Percentiles rank a stretch among this genome's conserved stretches.
These are phyloP conservation scores for Danaus chrysippus DNA, from an alignment of 2,888 invertebrate genomes.

Conservation along the genomic window DNA sequence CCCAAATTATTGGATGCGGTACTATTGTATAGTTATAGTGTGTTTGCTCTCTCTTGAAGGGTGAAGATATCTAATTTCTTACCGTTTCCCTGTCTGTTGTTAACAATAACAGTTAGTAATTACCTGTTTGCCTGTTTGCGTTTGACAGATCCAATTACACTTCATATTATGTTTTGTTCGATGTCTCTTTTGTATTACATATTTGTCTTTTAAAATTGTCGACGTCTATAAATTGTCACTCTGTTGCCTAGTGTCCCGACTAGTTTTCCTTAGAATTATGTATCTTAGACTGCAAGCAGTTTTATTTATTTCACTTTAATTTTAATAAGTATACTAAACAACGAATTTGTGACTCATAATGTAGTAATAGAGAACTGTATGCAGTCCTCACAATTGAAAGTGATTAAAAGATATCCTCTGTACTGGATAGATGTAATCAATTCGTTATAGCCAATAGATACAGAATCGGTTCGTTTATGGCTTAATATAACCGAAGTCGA, in stretches of 20 bases:
- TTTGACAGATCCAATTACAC: conserved; percentile 75
- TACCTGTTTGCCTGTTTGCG: conserved; percentile 72
- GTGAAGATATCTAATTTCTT: conserved; percentile 52
- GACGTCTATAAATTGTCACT: too few species aligned
- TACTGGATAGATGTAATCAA: neutral
- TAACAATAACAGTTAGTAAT: conserved; percentile 66
- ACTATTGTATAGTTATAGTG: conserved; percentile 9
- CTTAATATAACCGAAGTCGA: conserved; percentile 18
- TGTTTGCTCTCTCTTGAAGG: conserved; percentile 13
- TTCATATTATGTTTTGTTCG: conserved; percentile 60
- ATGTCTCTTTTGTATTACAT: conserved; percentile 40
- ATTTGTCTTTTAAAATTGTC: conserved; percentile 36
- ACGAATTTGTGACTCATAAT: too few species aligned
- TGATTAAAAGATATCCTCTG: conserved; percentile 10
- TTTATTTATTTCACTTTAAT: too few species aligned
- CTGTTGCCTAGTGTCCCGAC: too few species aligned
- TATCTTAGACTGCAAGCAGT: too few species aligned
- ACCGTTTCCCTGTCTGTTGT: conserved; percentile 53
- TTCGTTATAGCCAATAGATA: conserved; percentile 2
- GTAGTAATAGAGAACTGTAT: too few species aligned
- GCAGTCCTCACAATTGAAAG: neutral
- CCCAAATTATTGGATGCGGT: neutral
- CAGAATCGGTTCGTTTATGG: conserved; percentile 11
- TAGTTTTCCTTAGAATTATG: too few species aligned
- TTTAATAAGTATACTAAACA: too few species aligned